Base-by-base conservation (phyloP, 2,888 invertebrate species). In the Sylvicola fuscatus region DNA sequence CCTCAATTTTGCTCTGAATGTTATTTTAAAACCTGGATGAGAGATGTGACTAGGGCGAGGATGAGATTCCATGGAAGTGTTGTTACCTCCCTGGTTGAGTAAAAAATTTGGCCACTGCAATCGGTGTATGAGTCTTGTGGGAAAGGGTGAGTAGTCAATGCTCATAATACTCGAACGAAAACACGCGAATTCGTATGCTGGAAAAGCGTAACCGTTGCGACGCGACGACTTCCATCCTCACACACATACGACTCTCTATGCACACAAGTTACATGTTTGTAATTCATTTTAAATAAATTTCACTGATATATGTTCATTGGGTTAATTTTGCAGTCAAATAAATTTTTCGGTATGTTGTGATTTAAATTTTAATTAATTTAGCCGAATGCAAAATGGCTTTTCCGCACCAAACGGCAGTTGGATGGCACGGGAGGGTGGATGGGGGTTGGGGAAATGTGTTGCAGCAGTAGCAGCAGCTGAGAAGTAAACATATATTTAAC, bases 261-360 rank as follows among this genome's bases (percentile, higher is more conserved):
- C 17, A 35, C 16, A 35, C 30, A 35, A 15, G 17, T 30, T 30
- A 35, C 21, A 21, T 21, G 12, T 13, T 16, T 35, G 30, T 35
- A 30, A 35, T 35, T 35, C 35, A 35, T 35, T 35, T 35, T 35
- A 30, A 5, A 35, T 38, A 38, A 40, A 41, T 40, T 40, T 36
- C 14, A 28, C 37, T 40, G 40, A 40, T 41, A 33, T 40, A 41
- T 37, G 40, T 37, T 40, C 37, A 41, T 41, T 39, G 38, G 41
- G 38, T 41, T 34, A 41, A 41, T 41, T 41, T 38, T 38, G 37
- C 29, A 40, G 38, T 41, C 38, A 35, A 38, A 40, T 41, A 41
- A 41, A 41, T 39, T 40, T 40, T 27, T 27, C 21, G 34, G 29
- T 37, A 27, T 34, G 12, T 27, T 14, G n/a, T 26, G 21, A 21